Evolutionary conservation across 2,888 invertebrate genomes (phyloP), one percentile per base, ranked within the genome.

Genomic region (Stenodera caucasica): DNA sequence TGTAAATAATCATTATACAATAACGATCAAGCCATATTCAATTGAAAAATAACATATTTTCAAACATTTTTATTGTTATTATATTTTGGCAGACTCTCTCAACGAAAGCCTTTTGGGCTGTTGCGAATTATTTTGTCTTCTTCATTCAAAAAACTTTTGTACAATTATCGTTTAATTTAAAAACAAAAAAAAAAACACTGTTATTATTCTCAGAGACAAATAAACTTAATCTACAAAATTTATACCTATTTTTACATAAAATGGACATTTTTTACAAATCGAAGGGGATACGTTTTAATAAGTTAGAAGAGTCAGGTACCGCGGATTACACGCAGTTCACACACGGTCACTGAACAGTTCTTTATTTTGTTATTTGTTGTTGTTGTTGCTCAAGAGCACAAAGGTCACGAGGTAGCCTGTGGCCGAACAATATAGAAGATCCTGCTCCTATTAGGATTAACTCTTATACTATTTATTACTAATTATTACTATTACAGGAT

Each of bases 201-300:
- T 69, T 65, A 65, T 71, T 67, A 55, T n/a, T n/a, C n/a, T 69
- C 69, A 69, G 72, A 73, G 69, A 77, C 73, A 75, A 45, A 45
- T 21, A 45, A 77, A 79, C 80, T 79, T 79, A 80, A 78, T 75
- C 79, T 80, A 79, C 63, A 40, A 74, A 79, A 78, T 79, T 80
- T 79, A 79, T 78, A 80, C 76, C 80, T 81, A 81, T 80, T 77
- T 81, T 81, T 81, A 81, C 81, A 81, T 78, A 80, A 80, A 81
- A 79, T 81, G 81, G 81, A 81, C 81, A 80, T 80, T 80, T 77
- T 81, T 80, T 80, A 80, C 79, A 81, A 80, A 78, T 79, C 76
- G 78, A 80, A 79, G 78, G 77, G 78, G 76, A 73, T 80, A 80
- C 79, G 80, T 78, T 76, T 73, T 76, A 79, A 79, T 80, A 77